Percentiles rank a stretch among this genome's conserved stretches.
phyloP scores from a whole-genome alignment of 2,113 vertebrate genomes.

The Leucoraja erinaceus region DNA sequence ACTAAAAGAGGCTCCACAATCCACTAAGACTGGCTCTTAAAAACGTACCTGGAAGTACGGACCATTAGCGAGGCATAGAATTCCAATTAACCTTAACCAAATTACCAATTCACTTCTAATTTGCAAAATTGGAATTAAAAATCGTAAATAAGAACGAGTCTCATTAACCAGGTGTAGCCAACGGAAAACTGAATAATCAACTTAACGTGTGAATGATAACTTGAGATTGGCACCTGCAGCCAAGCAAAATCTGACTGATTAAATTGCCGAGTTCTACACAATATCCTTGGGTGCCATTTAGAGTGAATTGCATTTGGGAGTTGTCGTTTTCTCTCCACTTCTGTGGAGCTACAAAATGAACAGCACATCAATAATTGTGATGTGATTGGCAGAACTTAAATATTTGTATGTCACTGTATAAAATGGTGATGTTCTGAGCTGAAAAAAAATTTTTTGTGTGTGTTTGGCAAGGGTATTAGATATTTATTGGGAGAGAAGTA shows the following conservation, averaged over 20 bases:
- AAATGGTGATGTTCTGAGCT: neutral
- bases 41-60: neutral
- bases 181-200: neutral
- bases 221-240: too few species aligned
- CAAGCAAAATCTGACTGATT: neutral
- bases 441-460: neutral
- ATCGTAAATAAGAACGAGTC: neutral
- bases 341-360: neutral
- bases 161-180: neutral
- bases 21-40: neutral
- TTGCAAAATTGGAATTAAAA: neutral
- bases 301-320: neutral
- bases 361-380: neutral
- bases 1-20: neutral
- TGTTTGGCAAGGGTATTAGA: neutral
- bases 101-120: neutral
- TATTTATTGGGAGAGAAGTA: neutral
- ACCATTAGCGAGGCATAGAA: neutral
- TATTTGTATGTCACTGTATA: neutral
- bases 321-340: neutral
- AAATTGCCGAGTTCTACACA: neutral
- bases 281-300: neutral
- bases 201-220: neutral
- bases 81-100: neutral
- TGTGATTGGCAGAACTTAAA: neutral